Evolutionary conservation across 2,797 vertebrate genomes (phyloP), one percentile per base, ranked within the genome.

Genomic region (Naso thynnoides): DNA sequence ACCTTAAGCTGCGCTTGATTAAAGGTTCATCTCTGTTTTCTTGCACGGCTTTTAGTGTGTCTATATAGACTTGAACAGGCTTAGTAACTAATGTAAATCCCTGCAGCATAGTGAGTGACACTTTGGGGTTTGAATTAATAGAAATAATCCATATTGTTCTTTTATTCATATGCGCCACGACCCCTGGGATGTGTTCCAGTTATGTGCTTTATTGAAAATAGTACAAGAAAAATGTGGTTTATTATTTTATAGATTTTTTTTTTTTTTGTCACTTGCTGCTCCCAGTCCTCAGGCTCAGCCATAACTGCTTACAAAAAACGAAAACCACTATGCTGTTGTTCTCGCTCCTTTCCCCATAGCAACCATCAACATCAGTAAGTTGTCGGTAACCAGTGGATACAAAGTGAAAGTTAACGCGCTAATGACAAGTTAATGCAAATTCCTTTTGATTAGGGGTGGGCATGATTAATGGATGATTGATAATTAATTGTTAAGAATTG

Each of bases 111-210:
- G 2, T 29, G 60, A 49, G 41, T 48, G 49, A 73, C 71, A 76
- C 61, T 56, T 7, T 26, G 29, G 54, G 50, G 48, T 64, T 52
- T 56, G 23, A 63, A 52, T 54, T 39, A 74, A 76, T 54, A 72
- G 63, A 70, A 76, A 76, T 5, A 73, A 85, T 59, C 82, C 68
- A 85, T 85, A 86, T 49, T 19, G 41, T 76, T 18, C 55, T 70
- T 70, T 76, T 50, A 24, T 79, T 70, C 65, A 57, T 85, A 83
- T 81, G 55, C 36, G 73, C 78, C 64, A 11, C 11, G 48, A 14
- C 71, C 75, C 76, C 45, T 13, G 70, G 82, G 81, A 85, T 21
- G 55, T 62, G 38, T 70, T 68, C 69, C 66, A 74, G 48, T 73
- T 79, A 27, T 50, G 18, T 63, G 63, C 67, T 56, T 53, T 29